Base-by-base conservation (phyloP, 2,113 vertebrate genomes). In the Guaruba guarouba region DNA sequence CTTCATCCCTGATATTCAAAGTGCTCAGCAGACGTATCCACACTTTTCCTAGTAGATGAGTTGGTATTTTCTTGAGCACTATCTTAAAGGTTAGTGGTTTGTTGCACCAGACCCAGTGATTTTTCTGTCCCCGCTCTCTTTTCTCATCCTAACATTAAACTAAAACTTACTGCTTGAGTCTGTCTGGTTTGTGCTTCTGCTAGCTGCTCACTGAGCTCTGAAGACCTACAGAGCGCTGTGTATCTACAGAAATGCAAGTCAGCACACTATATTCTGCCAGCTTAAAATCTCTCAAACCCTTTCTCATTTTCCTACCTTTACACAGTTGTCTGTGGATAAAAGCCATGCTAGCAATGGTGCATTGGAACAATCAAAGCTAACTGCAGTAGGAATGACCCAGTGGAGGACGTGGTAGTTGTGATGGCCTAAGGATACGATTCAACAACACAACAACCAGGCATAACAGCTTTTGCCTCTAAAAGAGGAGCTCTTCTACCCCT, bases 381-480 rank as follows among this genome's bases (percentile, higher is more conserved):
- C 61, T 74, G 85, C 85, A 81, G 33, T 48, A 83, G 88, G 54
- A 93, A 62, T 48, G 51, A 86, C 78, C 82, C 29, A 1, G 0
- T 17, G 62, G 66, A 92, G 94, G 77, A 95, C 96, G 78, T 0
- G 1, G 73, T 75, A 95, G 83, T 68, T 86, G 62, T 84, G 80
- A 94, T 84, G 77, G 66, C 51, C 69, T 76, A 19, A 92, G 92
- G 89, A 84, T 91, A 75, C 86, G 77, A 92, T 78, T 91, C 89
- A 89, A 71, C 86, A 57, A 29, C 80, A 75, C 39, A 61, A 11
- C 43, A 81, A n/a, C 5, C 15, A 75, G 4, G 2, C n/a, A 0
- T 59, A 75, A 75, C 48, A 86, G 54, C 46, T 74, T 82, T 88
- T 88, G 63, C 71, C 82, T 52, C 59, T 90, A 29, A 90, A 92